Base-by-base conservation (phyloP, 2,797 vertebrate genomes). In the Oreochromis grahami region DNA sequence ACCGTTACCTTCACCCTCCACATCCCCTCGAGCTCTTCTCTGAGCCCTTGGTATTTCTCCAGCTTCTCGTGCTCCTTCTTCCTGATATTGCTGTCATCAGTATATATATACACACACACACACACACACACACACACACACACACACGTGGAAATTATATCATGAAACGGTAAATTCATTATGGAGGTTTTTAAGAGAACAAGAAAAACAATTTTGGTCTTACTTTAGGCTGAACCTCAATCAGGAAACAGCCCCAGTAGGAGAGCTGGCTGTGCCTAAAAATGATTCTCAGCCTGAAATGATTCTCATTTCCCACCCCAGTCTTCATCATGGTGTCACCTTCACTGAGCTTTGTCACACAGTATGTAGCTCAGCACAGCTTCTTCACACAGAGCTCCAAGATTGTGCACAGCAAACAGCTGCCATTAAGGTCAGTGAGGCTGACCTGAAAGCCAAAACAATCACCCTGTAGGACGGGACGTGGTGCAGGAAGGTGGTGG, bases 321-420 rank as follows among this genome's bases (percentile, higher is more conserved):
- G 63, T 77, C 63, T 38, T 55, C 53, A 43, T 87, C 56, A 72
- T 8, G 12, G 43, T 83, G 81, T 91, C 90, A 92, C 91, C 91
- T 92, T 92, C 86, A 88, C 65, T 36, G 34, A 19, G 68, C 82
- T 84, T 65, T 83, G 65, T 88, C 63, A 36, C 79, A 72, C 90
- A 82, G 81, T 76, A 55, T 36, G 86, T 15, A 63, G 83, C 85
- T 82, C 70, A 41, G 77, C 76, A 45, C 45, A 70, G 14, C 65
- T 11, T 77, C 34, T 48, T 83, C 88, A 82, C 84, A 68, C 86
- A 79, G 84, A 26, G 84, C 56, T 83, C 70, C 26, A 15, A 91
- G 76, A 91, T 85, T 87, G 80, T 87, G 15, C 52, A 52, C 55
- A 63, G 38, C 80, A 81, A 84, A 86, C 32, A 51, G 82, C 68